Percentiles rank a stretch among this genome's conserved stretches.
These are phyloP conservation scores for Electrophaes corylata DNA, from an alignment of 2,888 invertebrate species.

Conservation along the genomic window DNA sequence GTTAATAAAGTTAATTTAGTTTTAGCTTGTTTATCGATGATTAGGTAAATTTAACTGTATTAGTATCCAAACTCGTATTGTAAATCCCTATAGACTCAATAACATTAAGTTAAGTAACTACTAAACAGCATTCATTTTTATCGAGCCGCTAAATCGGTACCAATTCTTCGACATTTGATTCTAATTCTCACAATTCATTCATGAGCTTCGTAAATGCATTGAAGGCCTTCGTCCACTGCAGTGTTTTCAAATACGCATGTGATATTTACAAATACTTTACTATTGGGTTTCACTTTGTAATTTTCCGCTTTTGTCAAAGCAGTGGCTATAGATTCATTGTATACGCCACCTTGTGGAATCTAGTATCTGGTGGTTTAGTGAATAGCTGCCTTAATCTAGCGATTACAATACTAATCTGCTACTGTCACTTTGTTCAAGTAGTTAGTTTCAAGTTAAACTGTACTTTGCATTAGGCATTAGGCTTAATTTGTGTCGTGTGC, in stretches of 20 bases:
- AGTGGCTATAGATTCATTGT: background rate
- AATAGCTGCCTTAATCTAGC: conserved; percentile 28
- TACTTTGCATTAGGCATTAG: conserved; percentile 80
- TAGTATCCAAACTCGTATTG: conserved; percentile 1
- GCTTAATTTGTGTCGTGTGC: conserved; percentile 79
- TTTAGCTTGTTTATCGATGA: no score
- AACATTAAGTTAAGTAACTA: conserved; percentile 19
- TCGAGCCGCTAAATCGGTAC: conserved; percentile 34
- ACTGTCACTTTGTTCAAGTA: conserved; percentile 76
- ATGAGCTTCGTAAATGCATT: conserved; percentile 38
- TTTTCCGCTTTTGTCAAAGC: background rate
- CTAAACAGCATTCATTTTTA: conserved; percentile 33
- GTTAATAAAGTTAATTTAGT: no score
- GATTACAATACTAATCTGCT: conserved; percentile 56
- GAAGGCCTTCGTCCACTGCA: conserved; percentile 18
- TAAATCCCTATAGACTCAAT: conserved; percentile 15
- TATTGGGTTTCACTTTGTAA: background rate
- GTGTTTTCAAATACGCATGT: background rate
- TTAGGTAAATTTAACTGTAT: background rate
- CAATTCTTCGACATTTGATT: conserved; percentile 32
- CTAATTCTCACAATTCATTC: conserved; percentile 42
- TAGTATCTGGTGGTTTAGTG: background rate
- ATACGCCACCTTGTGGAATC: background rate
- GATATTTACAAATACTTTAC: background rate
- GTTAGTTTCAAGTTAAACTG: conserved; percentile 79